Evolutionary conservation across 2,888 invertebrate genomes (phyloP).

Genomic region (Chromoteleia sp.): DNA sequence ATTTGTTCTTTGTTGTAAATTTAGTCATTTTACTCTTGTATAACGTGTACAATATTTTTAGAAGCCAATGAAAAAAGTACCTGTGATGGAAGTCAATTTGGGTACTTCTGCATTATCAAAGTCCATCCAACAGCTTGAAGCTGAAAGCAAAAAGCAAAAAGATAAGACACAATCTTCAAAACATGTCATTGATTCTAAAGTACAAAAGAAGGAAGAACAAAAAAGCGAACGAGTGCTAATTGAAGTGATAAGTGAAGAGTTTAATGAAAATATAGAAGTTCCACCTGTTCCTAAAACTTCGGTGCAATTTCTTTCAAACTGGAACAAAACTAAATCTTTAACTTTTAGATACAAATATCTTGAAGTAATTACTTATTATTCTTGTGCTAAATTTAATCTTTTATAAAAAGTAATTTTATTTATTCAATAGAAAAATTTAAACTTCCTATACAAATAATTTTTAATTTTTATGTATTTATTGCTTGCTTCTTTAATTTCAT

Average conservation of each 20-base stretch:
- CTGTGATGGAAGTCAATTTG: constrained; percentile 83
- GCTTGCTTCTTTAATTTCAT: too few species aligned
- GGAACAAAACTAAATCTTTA: constrained; percentile 86
- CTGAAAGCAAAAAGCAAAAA: constrained; percentile 28
- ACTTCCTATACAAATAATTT: too few species aligned
- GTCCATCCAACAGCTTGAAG: constrained; percentile 41
- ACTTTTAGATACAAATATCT: constrained; percentile 87
- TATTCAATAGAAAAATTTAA: too few species aligned
- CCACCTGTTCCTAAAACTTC: constrained; percentile 87
- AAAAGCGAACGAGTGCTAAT: constrained; percentile 34
- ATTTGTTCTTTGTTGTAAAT: not conserved
- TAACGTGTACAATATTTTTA: constrained; percentile 78
- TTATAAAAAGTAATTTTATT: too few species aligned
- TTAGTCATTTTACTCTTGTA: too few species aligned
- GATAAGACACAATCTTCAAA: constrained; percentile 16
- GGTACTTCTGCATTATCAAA: constrained; percentile 47
- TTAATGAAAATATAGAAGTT: constrained; percentile 71
- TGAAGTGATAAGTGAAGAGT: constrained; percentile 54
- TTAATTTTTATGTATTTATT: too few species aligned
- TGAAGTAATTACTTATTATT: constrained; percentile 82
- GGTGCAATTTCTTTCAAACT: constrained; percentile 88
- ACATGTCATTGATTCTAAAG: constrained; percentile 18
- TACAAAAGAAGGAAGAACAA: constrained; percentile 2
- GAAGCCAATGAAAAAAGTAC: constrained; percentile 87
- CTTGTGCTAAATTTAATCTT: too few species aligned